These are phyloP conservation scores for Dendrolimus kikuchii DNA, from an alignment of 1,140 invertebrate species.

Conservation along the genomic window DNA sequence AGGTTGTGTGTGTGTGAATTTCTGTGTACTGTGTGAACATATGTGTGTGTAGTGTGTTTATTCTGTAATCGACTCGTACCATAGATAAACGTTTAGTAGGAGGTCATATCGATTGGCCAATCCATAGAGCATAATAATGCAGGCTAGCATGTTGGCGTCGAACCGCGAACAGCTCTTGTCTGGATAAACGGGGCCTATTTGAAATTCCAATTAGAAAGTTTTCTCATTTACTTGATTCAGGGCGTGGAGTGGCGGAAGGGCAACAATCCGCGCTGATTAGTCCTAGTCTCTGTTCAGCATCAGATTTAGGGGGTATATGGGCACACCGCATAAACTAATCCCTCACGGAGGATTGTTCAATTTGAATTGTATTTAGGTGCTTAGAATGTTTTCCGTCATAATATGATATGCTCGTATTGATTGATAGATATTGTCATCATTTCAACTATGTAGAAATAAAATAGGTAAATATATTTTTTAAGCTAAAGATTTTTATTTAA, in stretches of 20 bases:
- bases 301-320: conserved; percentile 51
- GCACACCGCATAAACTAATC: conserved; percentile 48
- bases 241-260: conserved; percentile 52
- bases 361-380: conserved; percentile 31
- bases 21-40: too few relatives aligned
- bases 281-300: conserved; percentile 45
- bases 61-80: too few relatives aligned
- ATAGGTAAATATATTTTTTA: too few relatives aligned
- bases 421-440: too few relatives aligned
- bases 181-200: conserved; percentile 61
- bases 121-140: conserved; percentile 28
- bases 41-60: too few relatives aligned
- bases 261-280: conserved; percentile 64
- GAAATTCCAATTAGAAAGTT: conserved; percentile 72
- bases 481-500: too few relatives aligned
- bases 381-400: too few relatives aligned
- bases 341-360: conserved; percentile 28
- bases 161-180: conserved; percentile 47
- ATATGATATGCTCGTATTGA: too few relatives aligned
- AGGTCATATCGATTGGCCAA: conserved; percentile 24
- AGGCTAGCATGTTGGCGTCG: conserved; percentile 24
- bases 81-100: too few relatives aligned
- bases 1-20: too few relatives aligned
- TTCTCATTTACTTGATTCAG: conserved; percentile 70
- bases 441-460: too few relatives aligned